phyloP scores from a whole-genome alignment of 2,888 invertebrate species.

The Agonopterix heracliana region DNA sequence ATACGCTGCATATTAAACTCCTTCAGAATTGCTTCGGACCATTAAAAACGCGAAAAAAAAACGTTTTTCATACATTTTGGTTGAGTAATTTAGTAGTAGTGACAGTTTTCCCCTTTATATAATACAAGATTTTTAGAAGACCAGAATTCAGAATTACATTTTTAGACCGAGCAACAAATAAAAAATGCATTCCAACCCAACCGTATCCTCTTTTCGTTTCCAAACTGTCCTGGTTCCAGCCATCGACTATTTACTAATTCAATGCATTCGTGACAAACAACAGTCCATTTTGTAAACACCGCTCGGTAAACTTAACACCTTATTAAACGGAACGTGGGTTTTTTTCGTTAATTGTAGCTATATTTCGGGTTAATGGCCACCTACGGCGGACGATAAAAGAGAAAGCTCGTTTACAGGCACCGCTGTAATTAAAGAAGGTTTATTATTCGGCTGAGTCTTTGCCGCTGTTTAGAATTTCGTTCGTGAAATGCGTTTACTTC shows the following conservation, averaged over 20 bases:
- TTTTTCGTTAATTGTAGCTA: constrained; percentile 69
- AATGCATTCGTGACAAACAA: constrained; percentile 44
- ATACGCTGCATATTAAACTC: too few relatives aligned
- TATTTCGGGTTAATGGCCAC: constrained; percentile 64
- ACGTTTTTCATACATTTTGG: too few relatives aligned
- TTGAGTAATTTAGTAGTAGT: too few relatives aligned
- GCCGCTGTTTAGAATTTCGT: constrained; percentile 1
- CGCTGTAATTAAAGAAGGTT: constrained; percentile 59
- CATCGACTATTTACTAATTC: too few relatives aligned
- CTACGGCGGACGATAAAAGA: constrained; percentile 61
- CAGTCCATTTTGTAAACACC: constrained; percentile 51
- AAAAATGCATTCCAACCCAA: not conserved
- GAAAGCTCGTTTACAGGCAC: constrained; percentile 48
- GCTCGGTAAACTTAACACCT: constrained; percentile 64
- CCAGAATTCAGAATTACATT: too few relatives aligned
- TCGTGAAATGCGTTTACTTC: not conserved
- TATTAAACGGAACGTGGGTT: constrained; percentile 61
- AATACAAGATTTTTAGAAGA: too few relatives aligned
- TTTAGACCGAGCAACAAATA: not conserved
- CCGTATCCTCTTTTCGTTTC: not conserved
- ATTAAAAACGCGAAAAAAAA: too few relatives aligned
- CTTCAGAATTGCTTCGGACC: too few relatives aligned
- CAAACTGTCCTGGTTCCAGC: too few relatives aligned
- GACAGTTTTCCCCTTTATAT: too few relatives aligned
- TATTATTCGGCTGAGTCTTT: constrained; percentile 48